phyloP scores from a whole-genome alignment of 2,113 vertebrate genomes.

The Apeltes quadracus region DNA sequence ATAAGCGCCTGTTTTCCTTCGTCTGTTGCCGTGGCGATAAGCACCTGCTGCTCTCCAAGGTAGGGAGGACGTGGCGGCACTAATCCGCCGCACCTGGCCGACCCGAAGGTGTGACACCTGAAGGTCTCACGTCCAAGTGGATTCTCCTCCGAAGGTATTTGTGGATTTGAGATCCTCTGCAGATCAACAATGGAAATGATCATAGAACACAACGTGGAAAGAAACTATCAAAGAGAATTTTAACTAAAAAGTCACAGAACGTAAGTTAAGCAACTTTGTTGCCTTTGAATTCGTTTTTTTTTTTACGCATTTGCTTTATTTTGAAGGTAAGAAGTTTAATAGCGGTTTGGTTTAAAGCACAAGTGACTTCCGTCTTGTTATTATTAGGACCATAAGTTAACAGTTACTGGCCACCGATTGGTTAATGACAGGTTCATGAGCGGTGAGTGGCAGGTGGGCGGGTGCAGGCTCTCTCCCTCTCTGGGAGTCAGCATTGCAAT shows the following conservation, averaged over 20 bases:
- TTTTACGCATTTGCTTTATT: too few species aligned
- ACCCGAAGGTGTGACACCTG: conserved; percentile 25
- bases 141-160: too few species aligned
- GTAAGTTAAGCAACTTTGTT: too few species aligned
- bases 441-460: background rate
- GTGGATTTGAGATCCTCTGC: too few species aligned
- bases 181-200: too few species aligned
- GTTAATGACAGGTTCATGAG: background rate
- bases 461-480: too few species aligned
- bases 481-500: too few species aligned
- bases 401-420: background rate
- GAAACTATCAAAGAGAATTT: too few species aligned
- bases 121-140: background rate
- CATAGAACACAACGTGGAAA: too few species aligned
- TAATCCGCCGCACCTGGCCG: conserved; percentile 69
- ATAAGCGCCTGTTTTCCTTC: conserved; percentile 44
- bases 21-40: conserved; percentile 32
- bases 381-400: background rate
- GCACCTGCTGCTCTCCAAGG: conserved; percentile 53
- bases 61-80: conserved; percentile 65
- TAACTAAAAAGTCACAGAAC: too few species aligned
- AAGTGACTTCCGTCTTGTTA: background rate
- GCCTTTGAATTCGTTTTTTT: too few species aligned
- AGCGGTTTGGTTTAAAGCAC: background rate
- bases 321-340: too few species aligned